phyloP scores from a whole-genome alignment of 2,888 invertebrate species.

The Synanthedon myopaeformis region DNA sequence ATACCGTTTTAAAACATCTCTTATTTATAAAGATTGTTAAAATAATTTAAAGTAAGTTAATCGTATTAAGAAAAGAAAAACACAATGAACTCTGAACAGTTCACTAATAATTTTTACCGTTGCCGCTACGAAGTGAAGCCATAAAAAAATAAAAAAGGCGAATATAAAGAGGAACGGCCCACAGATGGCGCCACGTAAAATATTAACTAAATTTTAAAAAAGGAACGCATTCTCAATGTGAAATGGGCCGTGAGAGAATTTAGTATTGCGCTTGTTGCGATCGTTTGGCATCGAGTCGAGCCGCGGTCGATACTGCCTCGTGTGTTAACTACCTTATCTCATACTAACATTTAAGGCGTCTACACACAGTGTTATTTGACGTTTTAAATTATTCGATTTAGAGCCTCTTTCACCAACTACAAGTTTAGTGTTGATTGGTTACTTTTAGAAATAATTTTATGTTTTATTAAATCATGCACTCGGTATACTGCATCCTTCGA shows the following conservation, averaged over 20 bases:
- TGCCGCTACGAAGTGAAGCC: background rate
- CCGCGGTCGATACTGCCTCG: background rate
- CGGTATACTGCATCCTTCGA: too few species aligned
- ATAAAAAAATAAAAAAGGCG: slow-evolving; percentile 19
- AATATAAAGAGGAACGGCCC: slow-evolving; percentile 28
- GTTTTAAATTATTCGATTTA: too few species aligned
- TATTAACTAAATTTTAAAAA: slow-evolving; percentile 32
- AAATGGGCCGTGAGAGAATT: background rate
- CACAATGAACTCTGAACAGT: background rate
- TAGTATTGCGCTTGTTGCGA: background rate
- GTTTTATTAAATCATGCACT: too few species aligned
- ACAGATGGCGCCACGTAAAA: slow-evolving; percentile 58
- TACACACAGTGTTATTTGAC: background rate
- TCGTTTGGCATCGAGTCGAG: background rate
- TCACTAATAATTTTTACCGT: background rate
- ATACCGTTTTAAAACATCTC: too few species aligned
- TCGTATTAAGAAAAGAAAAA: too few species aligned
- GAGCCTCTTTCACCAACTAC: too few species aligned
- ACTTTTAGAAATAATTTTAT: too few species aligned
- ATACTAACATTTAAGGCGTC: background rate
- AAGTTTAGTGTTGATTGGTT: too few species aligned
- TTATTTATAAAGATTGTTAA: too few species aligned
- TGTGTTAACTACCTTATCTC: background rate
- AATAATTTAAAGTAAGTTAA: too few species aligned
- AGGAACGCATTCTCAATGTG: background rate